Conservation (phyloP, 1,140 invertebrate species). For the Pollicipes pollicipes region DNA sequence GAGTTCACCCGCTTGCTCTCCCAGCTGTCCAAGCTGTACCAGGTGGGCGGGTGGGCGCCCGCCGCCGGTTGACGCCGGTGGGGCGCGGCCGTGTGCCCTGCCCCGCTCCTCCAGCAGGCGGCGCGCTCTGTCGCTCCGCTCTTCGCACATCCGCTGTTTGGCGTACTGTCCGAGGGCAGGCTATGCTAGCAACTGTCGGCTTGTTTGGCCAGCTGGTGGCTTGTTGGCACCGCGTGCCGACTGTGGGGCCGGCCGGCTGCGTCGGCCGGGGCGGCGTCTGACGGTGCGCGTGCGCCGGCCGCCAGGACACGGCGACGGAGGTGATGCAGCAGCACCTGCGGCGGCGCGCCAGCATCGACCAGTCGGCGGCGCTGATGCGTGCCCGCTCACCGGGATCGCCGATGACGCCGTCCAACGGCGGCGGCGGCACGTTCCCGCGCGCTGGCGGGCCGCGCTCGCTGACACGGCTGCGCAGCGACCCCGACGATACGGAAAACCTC, state of each 20-base stretch:
- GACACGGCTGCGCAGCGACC: constrained; percentile 21
- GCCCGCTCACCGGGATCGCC: constrained; percentile 10
- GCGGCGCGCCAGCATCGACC: constrained; percentile 26
- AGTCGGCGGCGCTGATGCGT: not conserved
- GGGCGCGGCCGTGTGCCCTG: too few relatives aligned
- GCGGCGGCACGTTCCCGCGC: not conserved
- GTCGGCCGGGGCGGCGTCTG: too few relatives aligned
- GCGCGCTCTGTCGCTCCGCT: too few relatives aligned
- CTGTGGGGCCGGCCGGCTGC: too few relatives aligned
- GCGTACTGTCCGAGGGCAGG: too few relatives aligned
- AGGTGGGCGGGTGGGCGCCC: not conserved
- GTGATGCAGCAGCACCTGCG: constrained; percentile 67
- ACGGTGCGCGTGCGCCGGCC: too few relatives aligned
- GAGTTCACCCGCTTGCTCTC: constrained; percentile 67
- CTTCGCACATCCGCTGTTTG: too few relatives aligned
- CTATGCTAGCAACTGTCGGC: too few relatives aligned
- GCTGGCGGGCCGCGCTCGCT: not conserved
- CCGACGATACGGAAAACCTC: constrained; percentile 43
- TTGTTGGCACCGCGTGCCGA: too few relatives aligned
- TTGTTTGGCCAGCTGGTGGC: too few relatives aligned
- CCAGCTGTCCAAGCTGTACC: constrained; percentile 44
- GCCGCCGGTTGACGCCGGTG: too few relatives aligned
- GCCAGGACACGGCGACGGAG: constrained; percentile 56
- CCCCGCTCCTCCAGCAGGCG: constrained; percentile 35
- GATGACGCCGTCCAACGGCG: constrained; percentile 9